phyloP scores from a whole-genome alignment of 2,797 vertebrate species.

The Clarias fuscus region DNA sequence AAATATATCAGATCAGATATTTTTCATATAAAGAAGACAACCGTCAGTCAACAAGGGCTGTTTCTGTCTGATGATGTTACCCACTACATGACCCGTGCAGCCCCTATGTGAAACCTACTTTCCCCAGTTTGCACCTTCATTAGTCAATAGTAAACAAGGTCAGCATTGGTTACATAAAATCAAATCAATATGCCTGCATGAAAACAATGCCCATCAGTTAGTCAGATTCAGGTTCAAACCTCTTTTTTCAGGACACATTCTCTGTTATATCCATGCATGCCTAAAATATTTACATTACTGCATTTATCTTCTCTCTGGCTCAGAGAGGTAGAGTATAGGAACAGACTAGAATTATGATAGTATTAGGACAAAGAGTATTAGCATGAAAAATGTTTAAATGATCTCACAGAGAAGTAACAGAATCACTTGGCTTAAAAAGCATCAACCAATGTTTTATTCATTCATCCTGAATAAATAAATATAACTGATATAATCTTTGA shows the following conservation, averaged over 20 bases:
- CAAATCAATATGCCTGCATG: conserved; percentile 43
- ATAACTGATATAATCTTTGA: conserved; percentile 6
- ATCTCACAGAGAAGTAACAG: not conserved
- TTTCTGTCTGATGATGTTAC: not conserved
- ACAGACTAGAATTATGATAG: not conserved
- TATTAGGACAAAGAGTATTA: too few relatives aligned
- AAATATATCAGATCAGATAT: not conserved
- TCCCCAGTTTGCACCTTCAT: conserved; percentile 12
- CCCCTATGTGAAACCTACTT: not conserved
- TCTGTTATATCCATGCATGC: not conserved
- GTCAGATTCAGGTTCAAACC: not conserved
- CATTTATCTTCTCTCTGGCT: not conserved
- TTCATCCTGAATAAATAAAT: conserved; percentile 25
- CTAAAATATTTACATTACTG: not conserved
- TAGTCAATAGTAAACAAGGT: conserved; percentile 35
- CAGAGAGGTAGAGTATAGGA: not conserved
- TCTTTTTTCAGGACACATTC: not conserved
- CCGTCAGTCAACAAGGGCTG: not conserved
- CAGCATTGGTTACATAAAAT: conserved; percentile 43
- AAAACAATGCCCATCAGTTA: conserved; percentile 37
- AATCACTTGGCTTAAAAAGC: not conserved
- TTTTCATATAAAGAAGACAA: not conserved
- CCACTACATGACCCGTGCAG: not conserved
- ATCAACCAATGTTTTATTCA: not conserved
- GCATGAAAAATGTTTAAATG: not conserved